phyloP scores from a whole-genome alignment of 92 coral and sea anemone species.

The Scolanthus callimorphus region DNA sequence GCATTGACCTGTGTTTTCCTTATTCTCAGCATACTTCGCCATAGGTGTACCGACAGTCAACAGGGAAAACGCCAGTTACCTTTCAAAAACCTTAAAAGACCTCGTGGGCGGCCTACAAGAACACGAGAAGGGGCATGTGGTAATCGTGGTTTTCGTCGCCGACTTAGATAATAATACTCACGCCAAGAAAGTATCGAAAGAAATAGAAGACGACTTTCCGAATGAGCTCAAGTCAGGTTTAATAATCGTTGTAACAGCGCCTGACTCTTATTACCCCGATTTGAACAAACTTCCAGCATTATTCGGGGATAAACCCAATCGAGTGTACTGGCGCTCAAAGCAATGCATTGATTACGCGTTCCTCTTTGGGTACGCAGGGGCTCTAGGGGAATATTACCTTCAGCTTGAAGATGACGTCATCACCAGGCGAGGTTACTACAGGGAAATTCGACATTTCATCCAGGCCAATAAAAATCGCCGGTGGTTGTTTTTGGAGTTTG shows the following conservation, averaged over 20 bases:
- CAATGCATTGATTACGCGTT: slow-evolving; percentile 74
- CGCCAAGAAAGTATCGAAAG: slow-evolving; percentile 10
- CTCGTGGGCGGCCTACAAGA: background rate
- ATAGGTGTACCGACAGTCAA: slow-evolving; percentile 1
- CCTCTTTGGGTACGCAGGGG: slow-evolving; percentile 45
- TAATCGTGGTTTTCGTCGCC: slow-evolving; percentile 42
- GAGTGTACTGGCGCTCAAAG: slow-evolving; percentile 71
- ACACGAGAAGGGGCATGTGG: slow-evolving; percentile 28
- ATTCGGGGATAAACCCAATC: slow-evolving; percentile 53
- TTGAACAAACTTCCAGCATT: slow-evolving; percentile 28
- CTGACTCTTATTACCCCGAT: slow-evolving; percentile 34
- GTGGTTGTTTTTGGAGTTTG: slow-evolving; percentile 75
- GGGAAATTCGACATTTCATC: slow-evolving; percentile 43
- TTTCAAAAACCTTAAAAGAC: background rate
- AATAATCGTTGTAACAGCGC: slow-evolving; percentile 34
- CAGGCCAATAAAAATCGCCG: slow-evolving; percentile 3
- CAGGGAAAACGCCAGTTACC: background rate
- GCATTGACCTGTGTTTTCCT: too few species aligned
- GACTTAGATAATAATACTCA: slow-evolving; percentile 22
- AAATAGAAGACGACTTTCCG: slow-evolving; percentile 12
- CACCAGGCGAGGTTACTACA: slow-evolving; percentile 29
- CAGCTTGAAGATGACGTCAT: slow-evolving; percentile 67
- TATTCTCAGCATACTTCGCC: background rate
- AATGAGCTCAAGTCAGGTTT: slow-evolving; percentile 43
- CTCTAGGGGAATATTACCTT: slow-evolving; percentile 51